Percentiles rank a stretch among this genome's conserved stretches.
These are phyloP conservation scores for Cephus sareptanus DNA, from an alignment of 2,888 invertebrate genomes.

Conservation along the genomic window DNA sequence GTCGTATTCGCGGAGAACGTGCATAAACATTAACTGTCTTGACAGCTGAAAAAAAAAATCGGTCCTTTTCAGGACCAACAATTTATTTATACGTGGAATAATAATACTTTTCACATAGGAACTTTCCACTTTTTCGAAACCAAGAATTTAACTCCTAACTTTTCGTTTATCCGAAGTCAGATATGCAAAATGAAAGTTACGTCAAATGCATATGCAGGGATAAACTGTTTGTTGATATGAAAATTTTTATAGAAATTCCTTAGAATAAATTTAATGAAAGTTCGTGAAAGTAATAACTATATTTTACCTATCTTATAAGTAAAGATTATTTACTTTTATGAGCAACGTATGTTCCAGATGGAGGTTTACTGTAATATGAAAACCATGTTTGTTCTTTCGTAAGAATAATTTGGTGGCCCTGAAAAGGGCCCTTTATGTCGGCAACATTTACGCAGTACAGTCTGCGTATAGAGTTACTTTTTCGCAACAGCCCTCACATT, in stretches of 20 bases:
- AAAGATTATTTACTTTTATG: not conserved
- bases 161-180: not conserved
- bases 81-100: not conserved
- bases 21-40: constrained; percentile 39
- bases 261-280: not conserved
- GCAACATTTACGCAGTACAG: not conserved
- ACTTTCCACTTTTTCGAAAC: not conserved
- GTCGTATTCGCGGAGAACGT: constrained; percentile 42
- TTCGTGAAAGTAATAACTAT: not conserved
- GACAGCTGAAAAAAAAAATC: constrained; percentile 16
- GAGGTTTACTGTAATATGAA: not conserved
- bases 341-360: not conserved
- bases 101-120: not conserved
- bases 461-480: constrained; percentile 26
- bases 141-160: not conserved
- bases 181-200: not conserved
- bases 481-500: constrained; percentile 32
- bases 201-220: not conserved
- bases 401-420: constrained; percentile 35
- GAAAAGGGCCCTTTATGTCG: constrained; percentile 41
- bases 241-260: no score
- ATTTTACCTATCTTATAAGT: not conserved
- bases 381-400: not conserved
- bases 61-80: constrained; percentile 29
- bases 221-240: no score